A percentile compares a stretch with the other conserved stretches of the same genome.
These are phyloP conservation scores for Muscicapa comitata DNA, from an alignment of 2,797 vertebrate genomes.

Conservation along the genomic window DNA sequence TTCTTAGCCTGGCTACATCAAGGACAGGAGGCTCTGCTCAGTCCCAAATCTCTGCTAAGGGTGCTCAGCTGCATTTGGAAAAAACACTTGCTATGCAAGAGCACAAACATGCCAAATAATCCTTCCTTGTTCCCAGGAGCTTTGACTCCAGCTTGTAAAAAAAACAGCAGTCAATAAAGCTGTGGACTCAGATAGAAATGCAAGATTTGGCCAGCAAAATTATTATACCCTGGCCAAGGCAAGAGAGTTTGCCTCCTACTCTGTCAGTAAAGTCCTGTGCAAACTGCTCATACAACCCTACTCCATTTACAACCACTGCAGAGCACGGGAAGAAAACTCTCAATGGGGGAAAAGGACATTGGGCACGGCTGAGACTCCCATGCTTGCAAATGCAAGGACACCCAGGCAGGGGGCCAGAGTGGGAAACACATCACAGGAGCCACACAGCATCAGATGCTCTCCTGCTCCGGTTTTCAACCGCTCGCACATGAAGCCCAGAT, in stretches of 20 bases:
- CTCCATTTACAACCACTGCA: background rate
- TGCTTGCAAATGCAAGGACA: background rate
- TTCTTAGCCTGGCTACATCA: background rate
- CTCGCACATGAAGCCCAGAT: conserved; percentile 61
- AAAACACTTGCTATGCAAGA: background rate
- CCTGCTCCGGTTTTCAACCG: background rate
- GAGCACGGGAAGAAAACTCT: background rate
- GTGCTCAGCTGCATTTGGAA: background rate
- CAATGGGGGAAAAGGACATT: accelerated
- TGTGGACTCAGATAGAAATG: background rate
- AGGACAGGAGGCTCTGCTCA: background rate
- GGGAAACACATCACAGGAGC: background rate
- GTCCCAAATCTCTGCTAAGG: background rate
- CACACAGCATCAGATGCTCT: background rate
- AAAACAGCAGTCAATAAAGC: background rate
- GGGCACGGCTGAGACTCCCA: background rate
- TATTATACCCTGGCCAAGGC: background rate
- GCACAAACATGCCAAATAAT: background rate
- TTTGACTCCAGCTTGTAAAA: background rate
- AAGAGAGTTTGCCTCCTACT: background rate
- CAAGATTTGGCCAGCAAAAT: background rate
- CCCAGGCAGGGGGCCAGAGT: background rate
- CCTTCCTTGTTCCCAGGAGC: background rate
- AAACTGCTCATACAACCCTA: background rate
- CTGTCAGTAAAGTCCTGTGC: background rate